Conservation (phyloP, 2,113 vertebrate genomes). For the Stegastes partitus region DNA sequence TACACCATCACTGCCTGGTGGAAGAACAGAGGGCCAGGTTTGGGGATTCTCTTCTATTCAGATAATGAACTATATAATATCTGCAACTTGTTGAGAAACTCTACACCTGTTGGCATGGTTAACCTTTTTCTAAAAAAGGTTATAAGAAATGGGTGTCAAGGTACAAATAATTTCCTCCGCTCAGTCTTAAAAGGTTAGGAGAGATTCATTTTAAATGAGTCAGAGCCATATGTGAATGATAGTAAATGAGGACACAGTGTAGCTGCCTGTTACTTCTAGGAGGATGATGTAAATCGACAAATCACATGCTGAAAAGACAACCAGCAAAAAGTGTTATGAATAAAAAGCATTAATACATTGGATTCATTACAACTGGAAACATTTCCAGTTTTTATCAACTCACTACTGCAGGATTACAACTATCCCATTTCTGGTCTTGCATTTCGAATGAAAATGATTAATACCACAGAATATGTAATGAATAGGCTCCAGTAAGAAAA, state of each 20-base stretch:
- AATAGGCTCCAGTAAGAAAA: not conserved
- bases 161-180: not conserved
- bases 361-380: not conserved
- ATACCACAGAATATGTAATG: not conserved
- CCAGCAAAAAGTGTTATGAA: not conserved
- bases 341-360: not conserved
- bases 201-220: not conserved
- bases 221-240: not conserved
- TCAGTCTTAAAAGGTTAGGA: not conserved
- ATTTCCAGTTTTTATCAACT: not conserved
- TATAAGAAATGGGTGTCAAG: not conserved
- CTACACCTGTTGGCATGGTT: not conserved
- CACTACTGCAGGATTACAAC: not conserved
- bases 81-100: conserved; percentile 4
- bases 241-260: not conserved
- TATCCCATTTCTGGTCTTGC: not conserved
- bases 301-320: not conserved
- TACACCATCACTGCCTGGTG: not conserved
- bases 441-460: not conserved
- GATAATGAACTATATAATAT: not conserved
- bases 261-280: not conserved
- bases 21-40: not conserved
- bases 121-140: not conserved
- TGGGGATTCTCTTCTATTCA: not conserved
- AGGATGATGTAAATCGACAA: not conserved